Base-by-base conservation (phyloP, 2,888 invertebrate genomes). In the Synergus umbraculus region DNA sequence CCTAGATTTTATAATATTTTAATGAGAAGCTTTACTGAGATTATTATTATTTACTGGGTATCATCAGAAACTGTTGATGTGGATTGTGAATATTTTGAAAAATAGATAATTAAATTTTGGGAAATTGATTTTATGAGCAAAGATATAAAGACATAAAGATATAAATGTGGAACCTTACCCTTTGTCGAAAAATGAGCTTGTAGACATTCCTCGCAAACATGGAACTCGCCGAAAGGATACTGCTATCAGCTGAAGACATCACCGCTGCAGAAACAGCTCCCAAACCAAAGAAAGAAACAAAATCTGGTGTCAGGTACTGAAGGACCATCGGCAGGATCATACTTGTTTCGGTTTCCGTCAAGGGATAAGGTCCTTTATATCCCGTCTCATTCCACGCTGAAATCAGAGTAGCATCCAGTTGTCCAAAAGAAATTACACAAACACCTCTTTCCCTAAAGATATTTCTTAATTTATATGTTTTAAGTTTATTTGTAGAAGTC, bases 191-290 rank as follows among this genome's bases (percentile, higher is more conserved):
- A 91, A 99, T 98, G 92, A 98, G 95, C 93, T 97, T 98, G 95
- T 99, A 99, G 86, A 99, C 97, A 93, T 99, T 99, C 91, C 99
- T 95, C 83, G 99, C 99, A 91, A 99, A 99, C 99, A 99, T 99
- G 44, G 99, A 98, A 86, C 98, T 98, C 4, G 99, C 99, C 37
- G 99, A 98, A 29, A 99, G 94, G 76, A 99, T 98, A 86, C 99
- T 99, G 78, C 99, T 99, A 93, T 99, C 99, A 0, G 99, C 99
- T 0, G 99, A 99, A 58, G 99, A 99, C 99, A 99, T 99, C 84
- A 99, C 99, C 29, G 99, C 99, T 1, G 99, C 99, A 0, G 99
- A 99, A 9, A 99, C 98, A 9, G 99, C 99, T 0, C 99, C 99
- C 84, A 99, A 94, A 9, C 99, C 99, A 91, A 99, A 97, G 94